These are phyloP conservation scores for Sternotherus odoratus DNA, from an alignment of 2,797 vertebrate species.

Conservation along the genomic window DNA sequence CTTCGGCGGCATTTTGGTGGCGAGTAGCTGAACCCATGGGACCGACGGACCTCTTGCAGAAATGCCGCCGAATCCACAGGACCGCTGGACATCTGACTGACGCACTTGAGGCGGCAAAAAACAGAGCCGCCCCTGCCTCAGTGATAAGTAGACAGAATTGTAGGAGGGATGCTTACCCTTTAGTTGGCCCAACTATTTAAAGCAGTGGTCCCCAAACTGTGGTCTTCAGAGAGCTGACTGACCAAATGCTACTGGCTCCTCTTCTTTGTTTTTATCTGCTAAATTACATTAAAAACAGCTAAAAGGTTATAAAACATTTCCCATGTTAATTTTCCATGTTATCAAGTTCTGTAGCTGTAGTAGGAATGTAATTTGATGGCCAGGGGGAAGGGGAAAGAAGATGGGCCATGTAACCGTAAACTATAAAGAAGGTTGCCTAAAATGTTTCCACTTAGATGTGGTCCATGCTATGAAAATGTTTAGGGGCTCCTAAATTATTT, in stretches of 20 bases:
- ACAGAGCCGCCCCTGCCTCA: no score
- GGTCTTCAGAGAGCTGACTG: neutral
- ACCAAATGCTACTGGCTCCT: neutral
- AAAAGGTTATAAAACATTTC: neutral
- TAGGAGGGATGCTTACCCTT: slow-evolving; percentile 1
- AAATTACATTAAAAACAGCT: neutral
- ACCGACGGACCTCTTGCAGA: no score
- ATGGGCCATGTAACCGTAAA: neutral
- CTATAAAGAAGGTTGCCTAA: neutral
- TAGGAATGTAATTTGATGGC: neutral
- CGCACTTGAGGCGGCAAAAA: no score
- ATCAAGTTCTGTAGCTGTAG: neutral
- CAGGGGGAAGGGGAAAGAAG: rapidly evolving
- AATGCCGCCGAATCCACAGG: no score
- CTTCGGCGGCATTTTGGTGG: no score
- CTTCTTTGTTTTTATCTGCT: neutral
- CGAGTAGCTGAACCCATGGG: no score
- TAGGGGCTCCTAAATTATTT: neutral
- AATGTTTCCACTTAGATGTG: rapidly evolving
- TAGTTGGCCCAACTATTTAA: neutral
- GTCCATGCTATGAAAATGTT: rapidly evolving
- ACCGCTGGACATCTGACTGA: no score
- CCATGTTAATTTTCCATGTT: neutral
- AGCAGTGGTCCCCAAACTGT: neutral
- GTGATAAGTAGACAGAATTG: rapidly evolving